Evolutionary conservation across 2,888 invertebrate genomes (phyloP).

Genomic region (Morpho helenor): DNA sequence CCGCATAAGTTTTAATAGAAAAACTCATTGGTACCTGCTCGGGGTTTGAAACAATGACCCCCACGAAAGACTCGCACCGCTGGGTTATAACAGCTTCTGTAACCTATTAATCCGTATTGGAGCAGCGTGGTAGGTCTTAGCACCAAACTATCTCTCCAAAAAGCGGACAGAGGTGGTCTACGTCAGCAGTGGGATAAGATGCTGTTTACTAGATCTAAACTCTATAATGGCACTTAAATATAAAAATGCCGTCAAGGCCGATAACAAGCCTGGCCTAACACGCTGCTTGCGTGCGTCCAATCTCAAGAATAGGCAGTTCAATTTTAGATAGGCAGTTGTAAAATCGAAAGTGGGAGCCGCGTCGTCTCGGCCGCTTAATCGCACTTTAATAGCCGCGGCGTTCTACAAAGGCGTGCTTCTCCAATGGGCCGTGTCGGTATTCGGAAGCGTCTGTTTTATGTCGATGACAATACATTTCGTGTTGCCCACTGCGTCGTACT

Average conservation of each 20-base stretch:
- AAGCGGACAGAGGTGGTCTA: too few species aligned
- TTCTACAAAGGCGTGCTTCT: constrained; percentile 52
- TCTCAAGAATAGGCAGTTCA: constrained; percentile 34
- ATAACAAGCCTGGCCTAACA: background rate
- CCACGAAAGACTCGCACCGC: too few species aligned
- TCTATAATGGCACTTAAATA: too few species aligned
- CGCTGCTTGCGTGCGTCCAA: constrained; percentile 3
- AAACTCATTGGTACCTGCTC: too few species aligned
- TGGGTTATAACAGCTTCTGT: too few species aligned
- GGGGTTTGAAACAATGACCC: too few species aligned
- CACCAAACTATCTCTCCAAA: too few species aligned
- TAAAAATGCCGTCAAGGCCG: constrained; percentile 1
- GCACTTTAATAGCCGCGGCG: constrained; percentile 71
- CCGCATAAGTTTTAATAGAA: too few species aligned
- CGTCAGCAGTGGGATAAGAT: too few species aligned
- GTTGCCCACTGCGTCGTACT: background rate
- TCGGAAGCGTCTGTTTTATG: constrained; percentile 28
- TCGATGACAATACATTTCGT: constrained; percentile 15
- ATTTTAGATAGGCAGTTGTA: constrained; percentile 53
- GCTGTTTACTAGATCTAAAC: too few species aligned
- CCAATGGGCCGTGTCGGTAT: constrained; percentile 38
- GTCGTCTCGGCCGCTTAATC: constrained; percentile 62
- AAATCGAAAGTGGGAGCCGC: constrained; percentile 74
- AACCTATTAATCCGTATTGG: too few species aligned
- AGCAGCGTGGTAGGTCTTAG: too few species aligned